phyloP scores from a whole-genome alignment of 2,113 vertebrate genomes.

The Stercorarius parasiticus region DNA sequence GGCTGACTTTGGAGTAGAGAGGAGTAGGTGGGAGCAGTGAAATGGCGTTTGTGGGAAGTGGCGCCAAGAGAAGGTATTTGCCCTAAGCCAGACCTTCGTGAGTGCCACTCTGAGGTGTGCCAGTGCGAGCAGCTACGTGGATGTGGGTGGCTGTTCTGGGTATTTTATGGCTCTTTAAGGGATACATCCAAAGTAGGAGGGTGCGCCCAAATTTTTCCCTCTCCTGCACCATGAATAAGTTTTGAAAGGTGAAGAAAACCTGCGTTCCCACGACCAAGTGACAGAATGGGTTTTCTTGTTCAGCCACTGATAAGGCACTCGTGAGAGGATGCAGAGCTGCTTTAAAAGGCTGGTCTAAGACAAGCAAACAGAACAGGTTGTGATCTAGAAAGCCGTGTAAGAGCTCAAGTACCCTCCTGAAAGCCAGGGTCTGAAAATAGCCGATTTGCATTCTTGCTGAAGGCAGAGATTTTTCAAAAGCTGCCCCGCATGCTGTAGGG shows the following conservation, averaged over 20 bases:
- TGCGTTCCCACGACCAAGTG: not conserved
- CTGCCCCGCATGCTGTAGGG: not conserved
- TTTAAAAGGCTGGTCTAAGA: not conserved
- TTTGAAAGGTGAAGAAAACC: not conserved
- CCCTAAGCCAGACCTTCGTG: not conserved
- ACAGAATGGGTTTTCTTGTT: not conserved
- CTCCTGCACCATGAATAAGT: not conserved
- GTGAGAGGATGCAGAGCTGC: not conserved
- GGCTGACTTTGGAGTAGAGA: not conserved
- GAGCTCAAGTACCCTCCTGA: not conserved
- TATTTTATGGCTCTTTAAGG: not conserved
- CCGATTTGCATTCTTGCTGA: not conserved
- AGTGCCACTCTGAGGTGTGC: not conserved
- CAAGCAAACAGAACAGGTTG: not conserved
- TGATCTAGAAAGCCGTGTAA: not conserved
- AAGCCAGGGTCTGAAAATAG: not conserved
- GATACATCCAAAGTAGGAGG: not conserved
- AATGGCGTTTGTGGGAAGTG: not conserved
- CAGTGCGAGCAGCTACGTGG: not conserved
- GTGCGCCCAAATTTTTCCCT: not conserved
- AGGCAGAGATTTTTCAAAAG: not conserved
- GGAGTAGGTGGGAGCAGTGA: not conserved
- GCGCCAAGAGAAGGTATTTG: not conserved
- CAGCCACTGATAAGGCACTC: not conserved
- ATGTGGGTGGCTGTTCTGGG: not conserved